These are phyloP conservation scores for Dascillus cervinus DNA, from an alignment of 2,888 invertebrate species.

Conservation along the genomic window DNA sequence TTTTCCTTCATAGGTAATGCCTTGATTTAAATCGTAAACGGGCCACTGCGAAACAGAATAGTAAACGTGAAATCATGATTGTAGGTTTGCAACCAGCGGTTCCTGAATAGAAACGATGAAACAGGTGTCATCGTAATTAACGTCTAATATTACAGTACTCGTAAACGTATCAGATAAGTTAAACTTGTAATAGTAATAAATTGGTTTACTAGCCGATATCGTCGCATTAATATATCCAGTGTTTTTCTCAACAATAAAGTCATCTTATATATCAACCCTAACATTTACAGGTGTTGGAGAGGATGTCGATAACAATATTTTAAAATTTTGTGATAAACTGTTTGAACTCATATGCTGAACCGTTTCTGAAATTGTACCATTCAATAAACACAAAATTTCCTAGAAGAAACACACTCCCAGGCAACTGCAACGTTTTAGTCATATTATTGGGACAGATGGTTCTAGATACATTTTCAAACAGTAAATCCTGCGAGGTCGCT, in stretches of 20 bases:
- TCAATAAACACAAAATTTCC: too few species aligned
- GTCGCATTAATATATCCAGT: constrained; percentile 29
- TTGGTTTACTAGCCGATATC: constrained; percentile 44
- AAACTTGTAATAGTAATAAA: constrained; percentile 55
- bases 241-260: constrained; percentile 47
- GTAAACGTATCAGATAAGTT: constrained; percentile 29
- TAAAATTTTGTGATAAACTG: too few species aligned
- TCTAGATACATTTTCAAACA: constrained; percentile 48
- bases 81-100: too few species aligned
- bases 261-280: constrained; percentile 51
- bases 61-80: too few species aligned
- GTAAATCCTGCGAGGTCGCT: constrained; percentile 26
- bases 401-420: too few species aligned
- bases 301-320: too few species aligned
- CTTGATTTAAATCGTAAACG: constrained; percentile 70
- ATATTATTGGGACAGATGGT: constrained; percentile 55
- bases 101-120: constrained; percentile 75
- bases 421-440: too few species aligned
- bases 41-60: constrained; percentile 64
- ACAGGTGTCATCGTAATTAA: constrained; percentile 60
- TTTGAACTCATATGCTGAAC: too few species aligned
- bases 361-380: too few species aligned
- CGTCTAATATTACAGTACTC: constrained; percentile 50
- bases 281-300: constrained; percentile 51
- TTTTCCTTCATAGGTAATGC: constrained; percentile 63